Percentiles rank a stretch among this genome's conserved stretches.
Conservation (phyloP, 2,888 invertebrate genomes). For the Chaetogeoica ovagalla region DNA sequence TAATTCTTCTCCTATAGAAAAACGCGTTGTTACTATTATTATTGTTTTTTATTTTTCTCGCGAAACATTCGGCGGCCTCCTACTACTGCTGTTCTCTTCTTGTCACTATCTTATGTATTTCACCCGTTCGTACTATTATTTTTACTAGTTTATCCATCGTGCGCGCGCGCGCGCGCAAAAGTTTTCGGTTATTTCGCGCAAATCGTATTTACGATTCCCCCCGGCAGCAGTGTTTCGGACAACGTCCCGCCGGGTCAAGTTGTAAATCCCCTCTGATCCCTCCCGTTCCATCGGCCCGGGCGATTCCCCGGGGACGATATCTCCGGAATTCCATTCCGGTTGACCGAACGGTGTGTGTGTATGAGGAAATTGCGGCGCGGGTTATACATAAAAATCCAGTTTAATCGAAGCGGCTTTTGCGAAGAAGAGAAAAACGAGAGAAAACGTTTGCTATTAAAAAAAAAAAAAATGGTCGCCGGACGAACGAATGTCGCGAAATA, state of each 20-base stretch:
- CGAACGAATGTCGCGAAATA: too few relatives aligned
- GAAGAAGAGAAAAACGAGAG: slow-evolving; percentile 19
- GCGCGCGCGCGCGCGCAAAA: slow-evolving; percentile 32
- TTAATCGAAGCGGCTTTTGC: slow-evolving; percentile 37
- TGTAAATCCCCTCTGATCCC: slow-evolving; percentile 25
- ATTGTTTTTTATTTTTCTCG: neutral
- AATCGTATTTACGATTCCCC: slow-evolving; percentile 48
- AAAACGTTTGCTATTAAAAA: too few relatives aligned
- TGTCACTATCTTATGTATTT: slow-evolving; percentile 13
- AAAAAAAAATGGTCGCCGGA: too few relatives aligned
- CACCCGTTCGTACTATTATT: slow-evolving; percentile 36
- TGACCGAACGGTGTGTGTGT: slow-evolving; percentile 1
- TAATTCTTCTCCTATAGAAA: neutral
- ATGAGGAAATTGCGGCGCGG: slow-evolving; percentile 36
- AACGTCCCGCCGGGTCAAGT: slow-evolving; percentile 50
- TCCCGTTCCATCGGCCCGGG: neutral
- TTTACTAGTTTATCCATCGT: slow-evolving; percentile 44
- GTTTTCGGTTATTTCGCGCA: slow-evolving; percentile 47
- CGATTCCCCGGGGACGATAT: slow-evolving; percentile 41
- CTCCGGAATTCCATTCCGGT: slow-evolving; percentile 39
- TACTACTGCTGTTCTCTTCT: neutral
- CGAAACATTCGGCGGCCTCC: neutral
- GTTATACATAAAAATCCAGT: slow-evolving; percentile 42
- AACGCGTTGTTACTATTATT: neutral
- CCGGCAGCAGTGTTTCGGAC: slow-evolving; percentile 45